These are phyloP conservation scores for Fundulus diaphanus DNA, from an alignment of 2,797 vertebrate genomes.

Conservation along the genomic window DNA sequence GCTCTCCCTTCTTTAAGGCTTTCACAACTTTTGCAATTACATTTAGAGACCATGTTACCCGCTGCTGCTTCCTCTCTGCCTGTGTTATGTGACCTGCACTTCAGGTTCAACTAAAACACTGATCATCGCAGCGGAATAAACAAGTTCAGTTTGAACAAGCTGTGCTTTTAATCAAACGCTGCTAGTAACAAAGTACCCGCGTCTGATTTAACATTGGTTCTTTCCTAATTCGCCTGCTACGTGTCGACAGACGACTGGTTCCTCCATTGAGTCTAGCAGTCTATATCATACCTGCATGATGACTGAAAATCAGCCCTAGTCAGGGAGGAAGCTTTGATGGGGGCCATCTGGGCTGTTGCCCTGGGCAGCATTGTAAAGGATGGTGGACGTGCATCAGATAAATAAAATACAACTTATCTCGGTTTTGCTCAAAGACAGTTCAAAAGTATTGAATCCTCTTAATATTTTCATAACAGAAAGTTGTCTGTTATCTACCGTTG, in stretches of 20 bases:
- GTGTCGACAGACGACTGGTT: neutral
- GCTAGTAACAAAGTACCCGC: neutral
- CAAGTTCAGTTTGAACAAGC: neutral
- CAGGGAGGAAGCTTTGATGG: neutral
- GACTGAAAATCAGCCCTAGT: neutral
- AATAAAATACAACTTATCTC: too few species aligned
- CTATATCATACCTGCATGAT: neutral
- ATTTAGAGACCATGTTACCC: neutral
- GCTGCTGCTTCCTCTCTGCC: neutral
- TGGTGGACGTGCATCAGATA: too few species aligned
- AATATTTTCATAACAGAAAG: too few species aligned
- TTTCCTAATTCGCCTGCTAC: neutral
- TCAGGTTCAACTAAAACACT: neutral
- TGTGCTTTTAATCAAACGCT: neutral
- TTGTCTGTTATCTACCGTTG: too few species aligned
- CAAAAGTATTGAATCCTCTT: too few species aligned
- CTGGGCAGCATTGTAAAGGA: too few species aligned
- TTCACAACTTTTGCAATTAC: neutral
- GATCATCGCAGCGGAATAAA: neutral
- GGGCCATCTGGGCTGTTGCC: too few species aligned
- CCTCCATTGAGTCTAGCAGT: neutral
- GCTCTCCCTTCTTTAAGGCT: neutral
- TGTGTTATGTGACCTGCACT: neutral
- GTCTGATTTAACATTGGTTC: neutral
- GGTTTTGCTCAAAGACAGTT: neutral